Base-by-base conservation (phyloP, 1,140 invertebrate genomes). In the Eurosta solidaginis region DNA sequence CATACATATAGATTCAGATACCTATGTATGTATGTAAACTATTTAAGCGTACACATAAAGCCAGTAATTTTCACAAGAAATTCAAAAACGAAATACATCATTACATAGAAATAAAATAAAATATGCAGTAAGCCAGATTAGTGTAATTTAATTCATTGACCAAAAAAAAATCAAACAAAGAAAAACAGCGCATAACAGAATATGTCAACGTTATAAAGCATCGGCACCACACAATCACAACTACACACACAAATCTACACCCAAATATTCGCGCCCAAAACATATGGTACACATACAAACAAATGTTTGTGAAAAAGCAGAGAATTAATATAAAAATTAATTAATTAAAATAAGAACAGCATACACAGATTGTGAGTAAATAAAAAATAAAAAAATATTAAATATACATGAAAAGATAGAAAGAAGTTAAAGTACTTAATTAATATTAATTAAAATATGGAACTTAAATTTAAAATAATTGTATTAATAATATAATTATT, bases 171-270 rank as follows among this genome's bases (percentile, higher is more conserved):
- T n/a, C n/a, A n/a, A n/a, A n/a, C n/a, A 20, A 27, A 68, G 20
- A 68, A 42, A 17, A 12, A 20, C 22, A 68, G 59, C 59, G 27
- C 40, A 40, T 9, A 68, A 68, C n/a, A 17, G 59, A 68, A 33
- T 68, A 68, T 33, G 59, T 68, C 59, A 68, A 68, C 59, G 59
- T 68, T 33, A 40, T 17, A 36, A 27, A 33, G 54, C 54, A 36
- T 33, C 33, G 17, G 1, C 4, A 40, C 29, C 36, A 6, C 14
- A n/a, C 27, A 52, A 3, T 27, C 27, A 63, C 4, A 49, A 17
- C 47, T 4, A 17, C 9, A 2, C 49, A 54, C 54, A 36, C 33
- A 63, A 20, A n/a, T 33, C 27, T 17, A n/a, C 59, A 40, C n/a
- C 2, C 59, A 68, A 7, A 42, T 3, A 22, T 3, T 2, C 20